Base-by-base conservation (phyloP, 1,140 invertebrate genomes). In the Ylistrum balloti region DNA sequence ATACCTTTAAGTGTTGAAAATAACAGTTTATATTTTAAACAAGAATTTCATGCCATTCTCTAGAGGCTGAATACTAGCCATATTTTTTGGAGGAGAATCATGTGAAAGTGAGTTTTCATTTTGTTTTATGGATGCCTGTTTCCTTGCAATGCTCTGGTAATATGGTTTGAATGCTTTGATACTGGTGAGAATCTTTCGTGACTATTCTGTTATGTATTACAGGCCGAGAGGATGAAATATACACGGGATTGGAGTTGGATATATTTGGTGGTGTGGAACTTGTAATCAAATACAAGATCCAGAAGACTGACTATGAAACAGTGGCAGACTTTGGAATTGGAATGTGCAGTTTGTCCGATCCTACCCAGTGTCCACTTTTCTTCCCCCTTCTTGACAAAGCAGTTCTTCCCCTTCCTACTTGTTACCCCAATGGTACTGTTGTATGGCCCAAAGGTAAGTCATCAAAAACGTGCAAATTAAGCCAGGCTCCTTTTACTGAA, bases 191-290 rank as follows among this genome's bases (percentile, higher is more conserved):
- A 17, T 45, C 41, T 45, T 45, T 45, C 20, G 41, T 13, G 41
- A 45, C 20, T 17, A 17, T 45, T 45, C 28, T 74, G 22, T 38
- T 48, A n/a, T 85, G 74, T 89, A n/a, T 87, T 74, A 3, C 38
- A 92, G 92, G 90, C 35, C 38, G 85, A 28, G 90, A 92, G 34
- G 86, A 88, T 85, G 92, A 91, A 17, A 32, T 92, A 0, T 85
- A 35, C 45, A 88, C 92, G 33, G 93, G 93, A n/a, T 87, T 93
- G 10, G 91, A 91, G 56, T 33, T 92, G 0, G 74, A 91, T 85
- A 88, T 91, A 15, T 74, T 93, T 2, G 91, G 91, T 45, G 93
- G 91, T 86, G 87, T 92, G 20, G 93, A 93, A 48, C 38, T 93
- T 15, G 88, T 92, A 85, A 34, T 92, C 9, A 91, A 45, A 91